Conservation (phyloP, 2,113 vertebrate genomes). For the Pycnonotus jocosus region DNA sequence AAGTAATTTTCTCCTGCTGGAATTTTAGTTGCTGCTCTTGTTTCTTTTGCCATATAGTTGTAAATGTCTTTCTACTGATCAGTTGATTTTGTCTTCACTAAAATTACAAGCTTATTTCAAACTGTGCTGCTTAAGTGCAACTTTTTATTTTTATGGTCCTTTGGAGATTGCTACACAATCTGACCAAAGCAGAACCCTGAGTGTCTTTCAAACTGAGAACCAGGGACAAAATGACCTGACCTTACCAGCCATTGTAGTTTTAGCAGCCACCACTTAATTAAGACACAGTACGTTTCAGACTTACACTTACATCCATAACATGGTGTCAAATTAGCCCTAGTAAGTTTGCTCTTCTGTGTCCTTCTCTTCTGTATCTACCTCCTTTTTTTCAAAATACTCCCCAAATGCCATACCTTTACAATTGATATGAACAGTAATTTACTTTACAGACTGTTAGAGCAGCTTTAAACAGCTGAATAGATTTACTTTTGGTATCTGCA, state of each 20-base stretch:
- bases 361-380: not conserved
- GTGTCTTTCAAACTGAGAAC: not conserved
- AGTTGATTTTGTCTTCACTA: not conserved
- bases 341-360: not conserved
- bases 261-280: not conserved
- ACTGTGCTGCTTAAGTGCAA: not conserved
- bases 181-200: not conserved
- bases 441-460: not conserved
- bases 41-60: not conserved
- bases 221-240: not conserved
- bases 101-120: not conserved
- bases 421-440: not conserved
- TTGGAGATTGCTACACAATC: not conserved
- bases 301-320: not conserved
- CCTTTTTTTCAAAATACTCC: not conserved
- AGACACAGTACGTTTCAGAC: not conserved
- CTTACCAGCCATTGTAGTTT: not conserved
- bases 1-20: not conserved
- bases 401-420: not conserved
- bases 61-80: not conserved
- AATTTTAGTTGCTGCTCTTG: not conserved
- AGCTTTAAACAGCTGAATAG: constrained; percentile 12
- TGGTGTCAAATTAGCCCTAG: not conserved
- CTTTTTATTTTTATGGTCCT: not conserved
- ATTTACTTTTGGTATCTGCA: not conserved